Conservation (phyloP, 2,113 vertebrate genomes). For the Heterocephalus glaber region DNA sequence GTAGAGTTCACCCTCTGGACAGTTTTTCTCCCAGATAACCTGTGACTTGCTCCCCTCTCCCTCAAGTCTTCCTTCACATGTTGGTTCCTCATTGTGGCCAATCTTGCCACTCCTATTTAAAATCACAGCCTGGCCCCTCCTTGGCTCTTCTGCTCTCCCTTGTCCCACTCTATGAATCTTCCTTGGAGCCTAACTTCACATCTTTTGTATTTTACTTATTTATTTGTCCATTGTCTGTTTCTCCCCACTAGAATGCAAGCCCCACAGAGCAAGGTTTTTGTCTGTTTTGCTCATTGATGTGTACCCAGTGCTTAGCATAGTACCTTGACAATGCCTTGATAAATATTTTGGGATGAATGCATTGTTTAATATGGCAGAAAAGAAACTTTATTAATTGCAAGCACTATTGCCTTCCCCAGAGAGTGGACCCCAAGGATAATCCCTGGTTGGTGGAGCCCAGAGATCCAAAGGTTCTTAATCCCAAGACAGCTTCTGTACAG, state of each 20-base stretch:
- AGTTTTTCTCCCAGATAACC: not conserved
- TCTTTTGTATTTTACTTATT: not conserved
- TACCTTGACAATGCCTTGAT: not conserved
- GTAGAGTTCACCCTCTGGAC: not conserved
- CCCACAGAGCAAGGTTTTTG: not conserved
- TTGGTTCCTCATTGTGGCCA: not conserved
- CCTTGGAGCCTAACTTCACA: not conserved
- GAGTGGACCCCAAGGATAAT: not conserved
- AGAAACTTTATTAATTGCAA: not conserved
- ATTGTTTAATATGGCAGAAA: not conserved
- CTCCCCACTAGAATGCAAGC: not conserved
- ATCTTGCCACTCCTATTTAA: not conserved
- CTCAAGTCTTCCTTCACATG: not conserved
- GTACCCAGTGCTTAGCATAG: not conserved
- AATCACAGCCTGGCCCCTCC: not conserved
- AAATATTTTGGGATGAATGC: not conserved
- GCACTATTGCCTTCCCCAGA: not conserved
- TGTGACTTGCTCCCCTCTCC: not conserved
- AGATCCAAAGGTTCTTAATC: not conserved
- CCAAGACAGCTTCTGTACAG: not conserved
- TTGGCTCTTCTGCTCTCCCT: no score
- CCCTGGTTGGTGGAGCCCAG: not conserved
- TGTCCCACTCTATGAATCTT: not conserved
- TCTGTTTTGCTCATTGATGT: not conserved
- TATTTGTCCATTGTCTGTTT: not conserved